phyloP scores from a whole-genome alignment of 2,113 vertebrate species.

The Donacobius atricapilla region DNA sequence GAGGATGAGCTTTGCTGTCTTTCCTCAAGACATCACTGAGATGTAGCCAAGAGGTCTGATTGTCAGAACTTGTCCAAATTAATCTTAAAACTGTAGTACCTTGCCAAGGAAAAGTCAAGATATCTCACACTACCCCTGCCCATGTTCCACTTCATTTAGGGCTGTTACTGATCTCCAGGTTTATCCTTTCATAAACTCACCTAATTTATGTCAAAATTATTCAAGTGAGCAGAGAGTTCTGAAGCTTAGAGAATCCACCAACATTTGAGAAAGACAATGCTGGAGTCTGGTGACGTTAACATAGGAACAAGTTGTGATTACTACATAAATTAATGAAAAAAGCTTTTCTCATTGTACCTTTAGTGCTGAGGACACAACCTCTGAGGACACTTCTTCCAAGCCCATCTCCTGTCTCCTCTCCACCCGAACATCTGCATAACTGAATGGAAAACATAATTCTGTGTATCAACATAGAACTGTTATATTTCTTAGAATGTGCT shows the following conservation, averaged over 20 bases:
- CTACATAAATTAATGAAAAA: not conserved
- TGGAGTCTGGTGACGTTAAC: not conserved
- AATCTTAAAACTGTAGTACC: not conserved
- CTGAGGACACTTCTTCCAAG: slow-evolving; percentile 71
- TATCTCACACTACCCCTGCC: not conserved
- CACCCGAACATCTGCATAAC: slow-evolving; percentile 80
- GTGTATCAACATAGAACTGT: not conserved
- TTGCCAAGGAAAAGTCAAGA: not conserved
- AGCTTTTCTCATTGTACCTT: slow-evolving; percentile 64
- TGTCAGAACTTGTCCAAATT: not conserved
- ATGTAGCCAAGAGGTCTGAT: not conserved
- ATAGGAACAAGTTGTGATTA: not conserved
- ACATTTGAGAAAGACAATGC: not conserved
- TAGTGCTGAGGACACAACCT: slow-evolving; percentile 66
- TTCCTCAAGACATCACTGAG: not conserved
- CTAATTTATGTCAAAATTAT: not conserved
- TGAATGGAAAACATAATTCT: slow-evolving; percentile 35
- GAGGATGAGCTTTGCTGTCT: not conserved
- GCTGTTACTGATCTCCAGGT: not conserved
- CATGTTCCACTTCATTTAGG: not conserved
- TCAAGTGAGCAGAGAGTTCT: not conserved
- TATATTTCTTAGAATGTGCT: not conserved
- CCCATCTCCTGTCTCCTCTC: slow-evolving; percentile 76
- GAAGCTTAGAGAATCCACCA: not conserved
- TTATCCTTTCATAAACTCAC: not conserved